These are phyloP conservation scores for Vannuccia rotundouncinata DNA, from an alignment of 2,888 invertebrate species.

Conservation along the genomic window DNA sequence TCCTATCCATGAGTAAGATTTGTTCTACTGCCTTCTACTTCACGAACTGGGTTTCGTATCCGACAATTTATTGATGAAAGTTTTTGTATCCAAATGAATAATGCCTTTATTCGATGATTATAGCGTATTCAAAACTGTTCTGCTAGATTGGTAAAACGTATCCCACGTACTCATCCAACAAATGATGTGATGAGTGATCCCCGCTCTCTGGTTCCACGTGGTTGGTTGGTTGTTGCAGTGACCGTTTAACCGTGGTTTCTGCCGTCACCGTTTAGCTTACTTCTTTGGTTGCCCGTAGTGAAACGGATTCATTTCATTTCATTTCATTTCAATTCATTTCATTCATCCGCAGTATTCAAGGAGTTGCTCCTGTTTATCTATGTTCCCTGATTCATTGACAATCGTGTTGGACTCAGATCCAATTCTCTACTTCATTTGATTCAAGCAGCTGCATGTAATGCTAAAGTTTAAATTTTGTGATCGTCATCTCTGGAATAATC, in stretches of 20 bases:
- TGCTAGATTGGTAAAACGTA: not conserved
- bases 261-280: too few species aligned
- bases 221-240: too few species aligned
- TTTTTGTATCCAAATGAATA: not conserved
- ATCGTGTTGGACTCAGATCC: too few species aligned
- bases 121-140: not conserved
- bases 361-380: not conserved
- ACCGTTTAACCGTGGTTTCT: too few species aligned
- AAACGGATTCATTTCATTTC: not conserved
- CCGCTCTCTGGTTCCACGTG: too few species aligned
- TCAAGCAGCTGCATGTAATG: not conserved
- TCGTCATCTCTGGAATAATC: not conserved
- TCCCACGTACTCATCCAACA: not conserved
- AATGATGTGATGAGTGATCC: not conserved
- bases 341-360: not conserved
- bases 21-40: not conserved
- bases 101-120: not conserved
- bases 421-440: too few species aligned
- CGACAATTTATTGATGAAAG: not conserved
- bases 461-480: not conserved
- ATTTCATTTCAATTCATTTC: not conserved
- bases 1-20: not conserved
- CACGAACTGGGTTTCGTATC: not conserved
- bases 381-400: not conserved
- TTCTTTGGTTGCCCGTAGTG: not conserved